Base-by-base conservation (phyloP, 2,797 vertebrate species). In the Botia almorhae region DNA sequence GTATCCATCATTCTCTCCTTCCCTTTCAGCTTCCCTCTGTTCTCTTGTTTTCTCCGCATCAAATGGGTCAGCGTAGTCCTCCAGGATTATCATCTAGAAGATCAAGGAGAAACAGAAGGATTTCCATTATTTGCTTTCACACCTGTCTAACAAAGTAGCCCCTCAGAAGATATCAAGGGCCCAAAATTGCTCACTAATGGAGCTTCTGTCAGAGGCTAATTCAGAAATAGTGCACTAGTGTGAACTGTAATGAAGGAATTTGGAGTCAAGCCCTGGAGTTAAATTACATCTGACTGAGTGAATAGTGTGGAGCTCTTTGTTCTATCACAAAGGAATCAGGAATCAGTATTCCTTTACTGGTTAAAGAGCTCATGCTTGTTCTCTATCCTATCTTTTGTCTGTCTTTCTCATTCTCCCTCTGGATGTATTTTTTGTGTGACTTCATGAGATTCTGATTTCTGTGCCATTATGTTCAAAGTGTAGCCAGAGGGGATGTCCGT, bases 21-120 rank as follows among this genome's bases (percentile, higher is more conserved):
- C 93, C 83, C 96, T 88, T 91, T 98, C 97, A 0, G 96, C 96
- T 0, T 98, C 96, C 68, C 97, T 93, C 84, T 97, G 97, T 53
- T 95, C 96, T 83, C 93, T 97, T 0, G 96, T 98, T 84, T 94
- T 93, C 77, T 97, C 96, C 13, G 97, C 97, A 1, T 99, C 97
- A 0, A 96, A 99, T 0, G 97, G 97, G 87, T 98, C 97, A 0
- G 97, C 97, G 0, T 98, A 99, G 90, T 99, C 96, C 89, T 98
- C 97, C 86, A 98, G 85, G 83, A 99, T 97, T 61, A 98, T 92
- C 97, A 98, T 92, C 97, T 98, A 23, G 2, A 3, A 36, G 51
- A 46, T 46, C 48, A 13, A 68, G 10, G 50, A 78, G 55, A 21
- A 67, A 33, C 50, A 23, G 23, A 55, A 23, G 7, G 23, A 68